Conservation (phyloP, 1,140 invertebrate genomes). For the Penaeus japonicus region DNA sequence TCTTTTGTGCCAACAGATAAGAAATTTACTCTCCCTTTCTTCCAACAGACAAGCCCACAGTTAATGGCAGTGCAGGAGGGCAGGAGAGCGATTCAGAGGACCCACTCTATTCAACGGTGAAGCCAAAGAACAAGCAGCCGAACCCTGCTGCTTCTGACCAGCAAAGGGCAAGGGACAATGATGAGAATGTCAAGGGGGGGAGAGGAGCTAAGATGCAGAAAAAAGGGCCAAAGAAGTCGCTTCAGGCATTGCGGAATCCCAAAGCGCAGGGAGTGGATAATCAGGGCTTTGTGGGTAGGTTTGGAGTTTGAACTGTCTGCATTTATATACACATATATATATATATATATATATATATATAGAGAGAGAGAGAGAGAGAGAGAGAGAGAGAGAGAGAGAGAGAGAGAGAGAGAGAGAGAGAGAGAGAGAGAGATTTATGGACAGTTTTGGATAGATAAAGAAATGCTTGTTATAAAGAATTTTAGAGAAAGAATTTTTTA, state of each 20-base stretch:
- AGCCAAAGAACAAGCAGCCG: background rate
- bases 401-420: too few species aligned
- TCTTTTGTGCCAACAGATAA: too few species aligned
- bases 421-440: too few species aligned
- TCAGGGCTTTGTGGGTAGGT: slow-evolving; percentile 23
- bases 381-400: too few species aligned
- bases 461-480: too few species aligned
- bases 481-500: too few species aligned
- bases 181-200: background rate
- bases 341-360: too few species aligned
- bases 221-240: background rate
- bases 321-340: too few species aligned
- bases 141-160: background rate
- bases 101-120: slow-evolving; percentile 35
- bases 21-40: background rate
- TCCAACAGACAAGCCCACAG: background rate
- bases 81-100: slow-evolving; percentile 25
- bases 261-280: slow-evolving; percentile 27
- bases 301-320: too few species aligned
- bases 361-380: too few species aligned
- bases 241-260: background rate
- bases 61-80: background rate
- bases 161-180: background rate
- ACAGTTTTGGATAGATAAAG: too few species aligned
- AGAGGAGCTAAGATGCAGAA: background rate